These are phyloP conservation scores for Cartodere bifasciata DNA, from an alignment of 2,888 invertebrate genomes.

Conservation along the genomic window DNA sequence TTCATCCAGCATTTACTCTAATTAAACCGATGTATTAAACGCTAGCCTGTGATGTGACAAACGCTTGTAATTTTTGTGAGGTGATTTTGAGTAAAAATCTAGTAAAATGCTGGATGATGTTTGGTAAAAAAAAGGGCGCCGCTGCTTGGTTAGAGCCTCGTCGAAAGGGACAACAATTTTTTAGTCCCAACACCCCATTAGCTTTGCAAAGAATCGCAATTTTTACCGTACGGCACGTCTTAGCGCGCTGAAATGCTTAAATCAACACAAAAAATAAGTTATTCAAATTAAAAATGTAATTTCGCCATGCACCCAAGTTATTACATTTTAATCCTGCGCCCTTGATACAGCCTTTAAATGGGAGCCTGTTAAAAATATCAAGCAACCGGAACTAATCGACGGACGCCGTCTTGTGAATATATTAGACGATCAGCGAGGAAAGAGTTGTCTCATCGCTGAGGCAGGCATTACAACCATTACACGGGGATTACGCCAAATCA, in stretches of 20 bases:
- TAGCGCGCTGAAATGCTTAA: constrained; percentile 47
- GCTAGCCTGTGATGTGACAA: too few species aligned
- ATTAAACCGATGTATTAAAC: too few species aligned
- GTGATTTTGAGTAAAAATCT: too few species aligned
- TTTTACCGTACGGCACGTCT: constrained; percentile 58
- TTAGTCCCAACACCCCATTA: constrained; percentile 61
- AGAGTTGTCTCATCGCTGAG: constrained; percentile 32
- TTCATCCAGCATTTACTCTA: too few species aligned
- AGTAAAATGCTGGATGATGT: too few species aligned
- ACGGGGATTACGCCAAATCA: constrained; percentile 39
- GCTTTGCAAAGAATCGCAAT: constrained; percentile 58
- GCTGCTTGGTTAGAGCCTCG: constrained; percentile 9
- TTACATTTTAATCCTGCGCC: constrained; percentile 38
- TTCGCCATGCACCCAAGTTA: constrained; percentile 36
- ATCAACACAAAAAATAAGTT: constrained; percentile 62
- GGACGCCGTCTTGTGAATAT: constrained; percentile 29
- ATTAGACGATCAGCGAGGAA: constrained; percentile 34
- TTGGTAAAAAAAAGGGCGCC: constrained; percentile 13
- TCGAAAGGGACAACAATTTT: constrained; percentile 37
- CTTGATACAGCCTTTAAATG: constrained; percentile 33
- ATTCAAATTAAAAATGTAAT: constrained; percentile 63
- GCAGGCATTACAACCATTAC: constrained; percentile 38
- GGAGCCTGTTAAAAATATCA: constrained; percentile 36
- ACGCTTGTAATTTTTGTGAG: too few species aligned
- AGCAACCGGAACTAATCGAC: constrained; percentile 36